Base-by-base conservation (phyloP, 2,888 invertebrate genomes). In the Thelaira solivaga region DNA sequence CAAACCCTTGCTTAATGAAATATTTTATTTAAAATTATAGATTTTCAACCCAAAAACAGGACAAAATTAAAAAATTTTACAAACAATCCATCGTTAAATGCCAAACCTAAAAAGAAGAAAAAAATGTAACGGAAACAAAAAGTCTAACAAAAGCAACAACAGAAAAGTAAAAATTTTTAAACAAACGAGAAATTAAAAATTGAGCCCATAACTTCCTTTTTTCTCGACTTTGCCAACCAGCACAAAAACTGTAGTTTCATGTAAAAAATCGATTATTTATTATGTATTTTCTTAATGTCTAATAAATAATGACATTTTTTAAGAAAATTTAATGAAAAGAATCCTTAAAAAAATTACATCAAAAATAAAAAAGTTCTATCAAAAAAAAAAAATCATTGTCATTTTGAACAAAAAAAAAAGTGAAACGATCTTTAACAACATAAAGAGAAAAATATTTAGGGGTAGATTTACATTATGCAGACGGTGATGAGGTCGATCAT, bases 391-490 rank as follows among this genome's bases (percentile, higher is more conserved):
- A 76, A 71, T 69, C 74, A 71, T 78, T 65, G 74, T 74, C 78
- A 74, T 26, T 65, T 43, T 41, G 10, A 65, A 62, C 8, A 68
- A 29, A 45, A 36, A 43, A 68, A 39, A 62, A 59, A 76, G 79
- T 81, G 74, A 57, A 76, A 81, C 74, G 81, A 82, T 82, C 82
- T 80, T 80, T 79, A 36, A 81, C 82, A 78, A 80, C 72, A 81
- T 75, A 47, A 78, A 71, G 53, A 39, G 34, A 18, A 36, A 24
- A 18, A n/a, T 34, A 59, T 62, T 65, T 61, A 74, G 34, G 78
- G 78, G 78, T 74, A 61, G 78, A 36, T 69, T 64, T 68, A 13
- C 24, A 49, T 67, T 1, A 26, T 36, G 13, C 13, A 5, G 20
- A 11, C 31, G 57, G n/a, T 24, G 31, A 18, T 18, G 62, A 49